phyloP scores from a whole-genome alignment of 2,113 vertebrate species.

The Willisornis vidua region DNA sequence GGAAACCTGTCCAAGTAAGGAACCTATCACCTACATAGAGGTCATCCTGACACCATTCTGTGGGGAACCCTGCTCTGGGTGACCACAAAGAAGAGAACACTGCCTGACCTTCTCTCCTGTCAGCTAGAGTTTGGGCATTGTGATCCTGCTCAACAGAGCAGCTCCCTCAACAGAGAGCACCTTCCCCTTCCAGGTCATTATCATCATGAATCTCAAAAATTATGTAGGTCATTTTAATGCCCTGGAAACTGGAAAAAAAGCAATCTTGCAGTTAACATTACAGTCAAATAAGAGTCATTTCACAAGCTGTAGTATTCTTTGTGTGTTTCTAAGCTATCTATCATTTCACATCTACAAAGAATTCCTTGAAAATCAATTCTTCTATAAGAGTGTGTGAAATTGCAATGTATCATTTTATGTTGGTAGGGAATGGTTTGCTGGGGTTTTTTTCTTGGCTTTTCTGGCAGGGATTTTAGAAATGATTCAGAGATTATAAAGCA shows the following conservation, averaged over 20 bases:
- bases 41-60: not conserved
- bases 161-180: not conserved
- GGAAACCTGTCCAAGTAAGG: not conserved
- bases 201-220: not conserved
- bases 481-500: conserved; percentile 40
- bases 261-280: not conserved
- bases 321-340: not conserved
- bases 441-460: not conserved
- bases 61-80: not conserved
- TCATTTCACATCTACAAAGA: not conserved
- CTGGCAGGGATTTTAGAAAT: conserved; percentile 20
- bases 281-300: not conserved
- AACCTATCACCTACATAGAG: not conserved
- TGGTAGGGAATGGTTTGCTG: not conserved
- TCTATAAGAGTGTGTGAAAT: not conserved
- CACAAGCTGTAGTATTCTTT: not conserved
- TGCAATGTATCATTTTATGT: not conserved
- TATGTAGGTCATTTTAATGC: not conserved
- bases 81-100: not conserved
- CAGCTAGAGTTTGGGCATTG: not conserved
- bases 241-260: not conserved
- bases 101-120: not conserved
- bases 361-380: conserved; percentile 25
- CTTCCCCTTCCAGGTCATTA: not conserved
- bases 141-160: not conserved